phyloP scores from a whole-genome alignment of 2,797 vertebrate genomes.

The Pampus argenteus region DNA sequence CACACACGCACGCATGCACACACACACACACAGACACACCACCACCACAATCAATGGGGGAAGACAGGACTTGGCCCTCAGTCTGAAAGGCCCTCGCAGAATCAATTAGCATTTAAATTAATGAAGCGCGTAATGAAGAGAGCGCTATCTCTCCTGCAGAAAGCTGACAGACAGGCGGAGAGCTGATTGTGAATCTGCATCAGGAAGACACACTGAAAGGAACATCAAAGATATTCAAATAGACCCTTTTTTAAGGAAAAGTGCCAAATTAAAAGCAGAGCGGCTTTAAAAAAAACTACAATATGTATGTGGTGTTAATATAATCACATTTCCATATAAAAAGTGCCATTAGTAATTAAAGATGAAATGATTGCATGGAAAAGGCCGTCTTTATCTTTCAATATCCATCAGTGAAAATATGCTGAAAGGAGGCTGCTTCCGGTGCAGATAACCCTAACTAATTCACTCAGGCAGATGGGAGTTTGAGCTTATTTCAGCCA shows the following conservation, averaged over 20 bases:
- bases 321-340: constrained; percentile 78
- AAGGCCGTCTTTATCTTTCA: constrained; percentile 70
- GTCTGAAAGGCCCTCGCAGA: constrained; percentile 77
- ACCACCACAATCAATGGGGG: constrained; percentile 53
- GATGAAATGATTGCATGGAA: constrained; percentile 80
- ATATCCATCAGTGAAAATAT: constrained; percentile 74
- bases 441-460: constrained; percentile 66
- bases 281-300: constrained; percentile 67
- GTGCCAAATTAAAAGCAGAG: constrained; percentile 71
- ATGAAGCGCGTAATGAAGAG: constrained; percentile 82
- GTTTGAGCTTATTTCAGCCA: constrained; percentile 31
- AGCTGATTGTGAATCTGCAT: constrained; percentile 70
- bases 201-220: constrained; percentile 73
- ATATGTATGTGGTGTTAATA: constrained; percentile 65
- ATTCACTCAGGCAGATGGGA: constrained; percentile 35
- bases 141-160: constrained; percentile 78
- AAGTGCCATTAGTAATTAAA: constrained; percentile 81
- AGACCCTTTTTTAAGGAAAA: constrained; percentile 60
- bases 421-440: constrained; percentile 74
- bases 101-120: constrained; percentile 87
- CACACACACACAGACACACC: constrained; percentile 21
- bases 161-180: constrained; percentile 64
- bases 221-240: constrained; percentile 84
- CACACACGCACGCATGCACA: constrained; percentile 31
- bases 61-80: constrained; percentile 65